These are phyloP conservation scores for Orestias chungarensis DNA, from an alignment of 2,797 vertebrate species.

Conservation along the genomic window DNA sequence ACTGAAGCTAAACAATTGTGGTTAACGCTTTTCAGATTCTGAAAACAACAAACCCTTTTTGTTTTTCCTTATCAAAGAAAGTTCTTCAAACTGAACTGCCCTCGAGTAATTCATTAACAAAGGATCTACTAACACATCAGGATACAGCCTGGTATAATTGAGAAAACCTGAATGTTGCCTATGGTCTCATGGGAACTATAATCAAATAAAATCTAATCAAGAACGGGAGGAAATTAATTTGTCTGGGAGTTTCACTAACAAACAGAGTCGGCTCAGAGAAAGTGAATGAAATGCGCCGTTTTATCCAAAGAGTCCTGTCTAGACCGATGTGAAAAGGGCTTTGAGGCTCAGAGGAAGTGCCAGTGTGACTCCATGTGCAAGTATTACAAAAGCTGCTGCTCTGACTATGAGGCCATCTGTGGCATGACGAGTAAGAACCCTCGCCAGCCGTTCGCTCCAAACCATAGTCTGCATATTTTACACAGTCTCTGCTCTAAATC, in stretches of 20 bases:
- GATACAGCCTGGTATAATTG: background rate
- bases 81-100: background rate
- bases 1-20: background rate
- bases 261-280: background rate
- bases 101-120: background rate
- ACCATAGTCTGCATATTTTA: background rate
- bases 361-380: constrained; percentile 93
- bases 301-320: constrained; percentile 85
- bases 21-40: background rate
- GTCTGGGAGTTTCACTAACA: background rate
- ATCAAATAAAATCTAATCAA: constrained; percentile 25
- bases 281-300: constrained; percentile 5
- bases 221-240: background rate
- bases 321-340: constrained; percentile 86
- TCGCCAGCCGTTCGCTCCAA: background rate
- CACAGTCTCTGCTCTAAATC: background rate
- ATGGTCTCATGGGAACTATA: constrained; percentile 20
- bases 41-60: background rate
- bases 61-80: too few relatives aligned
- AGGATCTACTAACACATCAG: background rate
- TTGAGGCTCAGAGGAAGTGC: constrained; percentile 78
- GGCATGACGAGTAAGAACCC: constrained; percentile 80
- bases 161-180: background rate
- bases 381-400: constrained; percentile 94
- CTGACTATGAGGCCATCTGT: constrained; percentile 82